These are phyloP conservation scores for Exocentrus adspersus DNA, from an alignment of 2,888 invertebrate species.

Conservation along the genomic window DNA sequence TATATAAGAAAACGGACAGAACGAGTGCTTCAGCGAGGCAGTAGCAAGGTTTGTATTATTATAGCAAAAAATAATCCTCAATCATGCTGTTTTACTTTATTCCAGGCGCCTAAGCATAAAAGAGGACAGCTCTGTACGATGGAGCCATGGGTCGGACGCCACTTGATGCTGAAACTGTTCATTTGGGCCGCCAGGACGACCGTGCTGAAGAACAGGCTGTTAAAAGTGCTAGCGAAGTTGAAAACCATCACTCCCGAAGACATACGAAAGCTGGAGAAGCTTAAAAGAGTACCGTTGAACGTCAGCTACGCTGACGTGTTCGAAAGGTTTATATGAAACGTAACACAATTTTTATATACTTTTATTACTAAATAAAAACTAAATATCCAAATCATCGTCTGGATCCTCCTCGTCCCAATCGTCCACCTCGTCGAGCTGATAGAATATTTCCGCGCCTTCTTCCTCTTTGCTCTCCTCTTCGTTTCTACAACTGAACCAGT, in stretches of 20 bases:
- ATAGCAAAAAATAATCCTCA: no score
- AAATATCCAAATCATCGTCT: constrained; percentile 84
- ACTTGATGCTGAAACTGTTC: constrained; percentile 54
- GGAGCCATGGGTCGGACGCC: constrained; percentile 56
- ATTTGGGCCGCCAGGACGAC: constrained; percentile 52
- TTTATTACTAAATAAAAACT: constrained; percentile 35
- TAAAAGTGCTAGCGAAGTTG: constrained; percentile 51
- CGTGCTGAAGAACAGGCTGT: constrained; percentile 52
- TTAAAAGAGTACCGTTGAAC: constrained; percentile 11
- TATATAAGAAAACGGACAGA: constrained; percentile 46
- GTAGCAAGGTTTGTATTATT: no score
- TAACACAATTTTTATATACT: background rate
- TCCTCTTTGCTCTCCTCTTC: constrained; percentile 36
- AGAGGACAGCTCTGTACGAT: constrained; percentile 44
- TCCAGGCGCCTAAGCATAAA: no score
- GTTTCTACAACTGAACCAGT: constrained; percentile 37
- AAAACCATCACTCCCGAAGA: constrained; percentile 39
- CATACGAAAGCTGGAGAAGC: constrained; percentile 38
- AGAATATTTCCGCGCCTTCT: constrained; percentile 72
- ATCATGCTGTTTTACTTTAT: no score
- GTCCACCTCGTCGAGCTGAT: constrained; percentile 80
- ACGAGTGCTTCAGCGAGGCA: constrained; percentile 44
- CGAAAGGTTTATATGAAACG: constrained; percentile 27
- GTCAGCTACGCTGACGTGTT: constrained; percentile 34
- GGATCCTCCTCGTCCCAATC: constrained; percentile 90